Evolutionary conservation across 2,113 vertebrate genomes (phyloP), one percentile per base, ranked within the genome.

Genomic region (Agelaius tricolor): DNA sequence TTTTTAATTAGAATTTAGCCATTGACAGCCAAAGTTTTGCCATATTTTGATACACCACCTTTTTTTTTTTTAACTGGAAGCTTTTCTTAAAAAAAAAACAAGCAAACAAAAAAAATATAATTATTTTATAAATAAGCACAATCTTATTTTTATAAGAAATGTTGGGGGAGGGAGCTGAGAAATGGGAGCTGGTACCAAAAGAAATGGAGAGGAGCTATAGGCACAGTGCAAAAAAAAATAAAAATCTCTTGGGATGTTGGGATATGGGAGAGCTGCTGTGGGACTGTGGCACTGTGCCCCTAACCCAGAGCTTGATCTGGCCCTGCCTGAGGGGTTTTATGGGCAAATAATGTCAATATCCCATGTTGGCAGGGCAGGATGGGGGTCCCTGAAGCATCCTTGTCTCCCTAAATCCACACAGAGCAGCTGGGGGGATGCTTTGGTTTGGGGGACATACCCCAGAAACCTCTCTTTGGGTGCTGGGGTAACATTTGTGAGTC

Each of bases 111-210:
- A 17, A 61, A 27, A 43, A 18, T 22, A 22, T 33, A 71, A 85
- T 98, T 98, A 97, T 98, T 98, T 97, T 98, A 98, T 98, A 97
- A 98, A 96, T 77, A 97, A 97, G 95, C 88, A 90, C 92, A 91
- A 93, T 86, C 97, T 97, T 98, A 98, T 98, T 98, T 98, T 98
- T 98, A 31, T 98, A 98, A 96, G 96, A 96, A 97, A 96, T n/a
- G 52, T 6, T 26, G 39, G 43, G 94, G 78, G 55, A 69, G 65
- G 87, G 68, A 77, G 62, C 23, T 0, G 13, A 89, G 72, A n/a
- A 83, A 39, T 46, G 68, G 67, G 27, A 68, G 31, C 89, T 96
- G 88, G 95, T 97, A 92, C 96, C 73, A 90, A 91, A 97, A 97
- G 94, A 90, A 71, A 67, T 15, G 41, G 49, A 79, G 61, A 0